These are phyloP conservation scores for Lytechinus pictus DNA, from an alignment of 35 echinoderm and acorn worm genomes.

Conservation along the genomic window DNA sequence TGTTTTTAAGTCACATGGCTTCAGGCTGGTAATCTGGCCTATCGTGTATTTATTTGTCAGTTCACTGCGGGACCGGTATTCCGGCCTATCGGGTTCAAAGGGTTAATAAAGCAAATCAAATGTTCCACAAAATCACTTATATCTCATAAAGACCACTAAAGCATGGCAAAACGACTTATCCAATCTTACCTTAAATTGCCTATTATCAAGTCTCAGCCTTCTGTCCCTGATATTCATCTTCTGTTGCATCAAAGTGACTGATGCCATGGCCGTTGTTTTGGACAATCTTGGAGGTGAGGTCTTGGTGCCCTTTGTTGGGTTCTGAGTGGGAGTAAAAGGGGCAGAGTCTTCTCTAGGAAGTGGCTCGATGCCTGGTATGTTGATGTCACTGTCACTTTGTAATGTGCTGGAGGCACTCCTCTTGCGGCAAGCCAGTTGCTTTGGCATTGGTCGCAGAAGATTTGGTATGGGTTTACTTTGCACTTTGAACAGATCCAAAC, in stretches of 20 bases:
- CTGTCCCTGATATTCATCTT: constrained; percentile 24
- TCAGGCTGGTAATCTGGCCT: too few species aligned
- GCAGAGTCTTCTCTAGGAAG: constrained; percentile 35
- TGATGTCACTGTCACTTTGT: constrained; percentile 31
- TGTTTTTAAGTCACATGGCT: too few species aligned
- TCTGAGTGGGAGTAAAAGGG: constrained; percentile 30
- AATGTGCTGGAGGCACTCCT: not conserved
- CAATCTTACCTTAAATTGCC: constrained; percentile 21
- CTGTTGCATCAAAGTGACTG: constrained; percentile 11
- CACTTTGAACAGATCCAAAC: constrained; percentile 71
- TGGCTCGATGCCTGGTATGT: constrained; percentile 70
- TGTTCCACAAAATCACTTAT: not conserved
- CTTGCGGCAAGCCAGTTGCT: constrained; percentile 20
- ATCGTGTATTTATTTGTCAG: too few species aligned
- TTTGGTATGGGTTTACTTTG: constrained; percentile 32
- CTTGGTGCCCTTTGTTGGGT: not conserved
- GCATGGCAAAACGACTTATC: not conserved
- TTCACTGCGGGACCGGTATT: too few species aligned
- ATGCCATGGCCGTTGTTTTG: not conserved
- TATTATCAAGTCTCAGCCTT: constrained; percentile 8
- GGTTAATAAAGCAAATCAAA: not conserved
- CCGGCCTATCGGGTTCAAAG: too few species aligned
- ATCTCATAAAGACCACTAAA: not conserved
- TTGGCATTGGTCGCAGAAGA: not conserved
- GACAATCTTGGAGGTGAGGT: not conserved